Evolutionary conservation across 2,797 vertebrate species (phyloP).

Genomic region (Mormyrops boulengeri): DNA sequence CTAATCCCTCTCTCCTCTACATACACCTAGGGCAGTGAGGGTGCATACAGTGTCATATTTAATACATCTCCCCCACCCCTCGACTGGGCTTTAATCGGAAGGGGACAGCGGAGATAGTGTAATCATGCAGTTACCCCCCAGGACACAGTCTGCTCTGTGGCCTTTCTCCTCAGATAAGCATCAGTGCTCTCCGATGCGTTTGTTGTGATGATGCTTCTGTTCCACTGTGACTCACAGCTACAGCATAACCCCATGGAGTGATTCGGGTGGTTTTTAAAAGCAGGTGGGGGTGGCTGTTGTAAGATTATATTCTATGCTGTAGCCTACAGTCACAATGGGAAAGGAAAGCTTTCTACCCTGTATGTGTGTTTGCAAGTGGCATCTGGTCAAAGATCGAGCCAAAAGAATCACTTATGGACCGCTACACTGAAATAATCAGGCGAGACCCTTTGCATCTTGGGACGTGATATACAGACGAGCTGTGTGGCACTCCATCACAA

Average conservation of each 20-base stretch:
- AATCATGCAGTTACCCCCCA: background rate
- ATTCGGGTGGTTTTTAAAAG: background rate
- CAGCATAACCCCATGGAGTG: background rate
- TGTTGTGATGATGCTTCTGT: background rate
- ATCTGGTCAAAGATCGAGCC: constrained; percentile 53
- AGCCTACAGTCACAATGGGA: background rate
- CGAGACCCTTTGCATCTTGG: constrained; percentile 65
- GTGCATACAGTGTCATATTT: background rate
- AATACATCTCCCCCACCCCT: background rate
- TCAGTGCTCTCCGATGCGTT: background rate
- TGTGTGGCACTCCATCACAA: constrained; percentile 64
- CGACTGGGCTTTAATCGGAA: background rate
- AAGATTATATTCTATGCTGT: background rate
- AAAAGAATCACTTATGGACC: constrained; percentile 59
- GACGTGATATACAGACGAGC: constrained; percentile 58
- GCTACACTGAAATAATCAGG: constrained; percentile 70
- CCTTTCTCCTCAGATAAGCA: background rate
- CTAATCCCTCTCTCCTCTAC: background rate
- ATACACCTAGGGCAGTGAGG: background rate
- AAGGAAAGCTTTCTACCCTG: constrained; percentile 34
- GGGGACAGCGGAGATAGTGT: background rate
- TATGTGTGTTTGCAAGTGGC: constrained; percentile 55
- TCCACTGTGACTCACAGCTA: background rate
- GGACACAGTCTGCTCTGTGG: background rate
- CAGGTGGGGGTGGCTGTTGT: background rate